Conservation (phyloP, 2,797 vertebrate genomes). For the Lepus oiostolus region DNA sequence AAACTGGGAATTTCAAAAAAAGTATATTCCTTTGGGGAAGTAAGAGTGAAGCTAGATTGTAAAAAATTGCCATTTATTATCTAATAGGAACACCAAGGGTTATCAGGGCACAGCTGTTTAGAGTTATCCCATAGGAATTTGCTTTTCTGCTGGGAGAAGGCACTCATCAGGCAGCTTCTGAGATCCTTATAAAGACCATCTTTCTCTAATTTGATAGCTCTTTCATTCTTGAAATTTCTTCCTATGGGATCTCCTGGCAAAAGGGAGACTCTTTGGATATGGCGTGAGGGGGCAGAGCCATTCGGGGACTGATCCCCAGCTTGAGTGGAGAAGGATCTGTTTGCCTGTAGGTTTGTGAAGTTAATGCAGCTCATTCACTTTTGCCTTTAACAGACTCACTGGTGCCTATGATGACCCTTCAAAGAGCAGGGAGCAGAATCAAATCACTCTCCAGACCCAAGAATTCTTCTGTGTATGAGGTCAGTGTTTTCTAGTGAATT, state of each 20-base stretch:
- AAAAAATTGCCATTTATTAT: not conserved
- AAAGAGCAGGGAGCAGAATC: not conserved
- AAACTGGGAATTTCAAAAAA: not conserved
- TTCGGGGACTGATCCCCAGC: not conserved
- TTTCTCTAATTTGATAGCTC: not conserved
- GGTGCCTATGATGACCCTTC: not conserved
- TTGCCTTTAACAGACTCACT: not conserved
- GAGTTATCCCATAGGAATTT: slow-evolving; percentile 65
- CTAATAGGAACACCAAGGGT: slow-evolving; percentile 46
- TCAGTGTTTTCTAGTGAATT: slow-evolving; percentile 48
- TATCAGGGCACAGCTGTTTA: slow-evolving; percentile 22
- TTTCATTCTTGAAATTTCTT: not conserved
- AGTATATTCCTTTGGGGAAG: not conserved
- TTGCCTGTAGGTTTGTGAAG: not conserved
- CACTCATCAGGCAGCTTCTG: not conserved
- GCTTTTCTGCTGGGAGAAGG: slow-evolving; percentile 7
- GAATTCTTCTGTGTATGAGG: slow-evolving; percentile 35
- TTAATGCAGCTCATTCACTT: not conserved
- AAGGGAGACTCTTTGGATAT: not conserved
- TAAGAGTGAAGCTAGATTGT: not conserved
- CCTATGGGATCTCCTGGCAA: not conserved
- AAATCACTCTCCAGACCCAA: not conserved
- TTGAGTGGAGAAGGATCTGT: not conserved
- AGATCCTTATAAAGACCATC: slow-evolving; percentile 58
- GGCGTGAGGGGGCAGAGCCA: not conserved